phyloP scores from a whole-genome alignment of 2,113 vertebrate genomes.

The Gadus macrocephalus region DNA sequence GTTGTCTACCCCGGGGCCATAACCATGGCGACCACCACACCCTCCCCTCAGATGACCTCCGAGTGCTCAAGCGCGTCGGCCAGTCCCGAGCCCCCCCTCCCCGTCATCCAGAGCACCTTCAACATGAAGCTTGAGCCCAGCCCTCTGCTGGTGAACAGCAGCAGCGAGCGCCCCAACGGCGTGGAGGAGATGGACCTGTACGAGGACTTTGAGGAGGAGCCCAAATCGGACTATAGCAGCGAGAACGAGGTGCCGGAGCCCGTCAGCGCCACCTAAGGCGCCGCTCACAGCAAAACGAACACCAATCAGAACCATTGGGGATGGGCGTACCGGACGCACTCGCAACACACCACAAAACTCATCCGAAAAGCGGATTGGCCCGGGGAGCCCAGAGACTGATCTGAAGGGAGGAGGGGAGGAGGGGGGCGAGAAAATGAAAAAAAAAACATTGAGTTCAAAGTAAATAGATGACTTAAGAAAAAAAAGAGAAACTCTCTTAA shows the following conservation, averaged over 20 bases:
- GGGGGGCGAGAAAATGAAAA: constrained; percentile 23
- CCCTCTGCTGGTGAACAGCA: constrained; percentile 76
- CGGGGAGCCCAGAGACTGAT: background rate
- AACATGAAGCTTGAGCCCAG: constrained; percentile 91
- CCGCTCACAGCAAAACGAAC: background rate
- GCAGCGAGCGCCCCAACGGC: constrained; percentile 84
- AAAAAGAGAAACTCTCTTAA: constrained; percentile 46
- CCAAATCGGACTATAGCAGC: constrained; percentile 99
- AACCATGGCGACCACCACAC: constrained; percentile 91
- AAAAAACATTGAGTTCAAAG: constrained; percentile 25
- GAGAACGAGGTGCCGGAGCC: constrained; percentile 95
- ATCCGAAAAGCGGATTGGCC: constrained; percentile 34
- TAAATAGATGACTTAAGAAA: constrained; percentile 30
- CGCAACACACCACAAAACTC: constrained; percentile 40
- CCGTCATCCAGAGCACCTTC: constrained; percentile 97
- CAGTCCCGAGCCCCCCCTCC: constrained; percentile 95
- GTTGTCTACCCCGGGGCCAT: constrained; percentile 97
- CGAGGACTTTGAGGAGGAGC: constrained; percentile 97
- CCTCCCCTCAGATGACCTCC: constrained; percentile 97
- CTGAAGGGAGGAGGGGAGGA: constrained; percentile 48
- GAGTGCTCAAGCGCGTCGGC: constrained; percentile 98
- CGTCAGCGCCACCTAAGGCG: constrained; percentile 91
- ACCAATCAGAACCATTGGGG: too few species aligned
- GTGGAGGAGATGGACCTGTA: constrained; percentile 98
- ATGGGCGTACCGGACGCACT: constrained; percentile 25